A percentile compares a stretch with the other conserved stretches of the same genome.
Evolutionary conservation across 2,113 vertebrate species (phyloP).

Genomic region (Pygoscelis adeliae): DNA sequence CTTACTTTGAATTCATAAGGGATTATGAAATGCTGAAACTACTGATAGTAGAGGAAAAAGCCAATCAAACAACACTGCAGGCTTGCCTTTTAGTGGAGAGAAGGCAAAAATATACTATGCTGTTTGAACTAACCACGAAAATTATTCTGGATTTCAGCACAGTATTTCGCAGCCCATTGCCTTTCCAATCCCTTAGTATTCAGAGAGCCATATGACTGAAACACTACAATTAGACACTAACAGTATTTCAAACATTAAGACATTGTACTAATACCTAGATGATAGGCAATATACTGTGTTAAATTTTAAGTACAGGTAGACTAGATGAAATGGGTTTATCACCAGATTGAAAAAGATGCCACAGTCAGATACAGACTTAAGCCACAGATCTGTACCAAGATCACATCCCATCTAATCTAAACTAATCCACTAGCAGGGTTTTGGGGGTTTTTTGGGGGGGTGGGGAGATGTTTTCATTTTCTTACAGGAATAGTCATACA

Average conservation of each 20-base stretch:
- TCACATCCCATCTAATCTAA: neutral
- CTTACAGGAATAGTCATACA: neutral
- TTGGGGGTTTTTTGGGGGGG: no score
- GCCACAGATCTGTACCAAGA: neutral
- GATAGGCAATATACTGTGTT: neutral
- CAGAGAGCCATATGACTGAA: neutral
- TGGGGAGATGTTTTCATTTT: neutral
- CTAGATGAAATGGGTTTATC: neutral
- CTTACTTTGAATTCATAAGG: neutral
- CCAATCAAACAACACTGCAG: neutral
- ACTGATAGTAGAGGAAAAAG: neutral
- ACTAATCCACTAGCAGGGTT: neutral
- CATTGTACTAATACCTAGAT: neutral
- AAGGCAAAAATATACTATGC: neutral
- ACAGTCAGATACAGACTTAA: neutral
- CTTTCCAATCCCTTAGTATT: neutral
- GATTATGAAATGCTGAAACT: neutral
- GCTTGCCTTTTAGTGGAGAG: neutral
- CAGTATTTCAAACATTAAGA: neutral
- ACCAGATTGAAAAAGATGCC: neutral
- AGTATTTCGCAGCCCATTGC: neutral
- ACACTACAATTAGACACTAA: neutral
- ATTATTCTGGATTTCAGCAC: neutral
- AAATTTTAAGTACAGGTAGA: neutral
- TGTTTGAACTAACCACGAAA: neutral